phyloP scores from a whole-genome alignment of 2,888 invertebrate genomes.

The Synanthedon tipuliformis region DNA sequence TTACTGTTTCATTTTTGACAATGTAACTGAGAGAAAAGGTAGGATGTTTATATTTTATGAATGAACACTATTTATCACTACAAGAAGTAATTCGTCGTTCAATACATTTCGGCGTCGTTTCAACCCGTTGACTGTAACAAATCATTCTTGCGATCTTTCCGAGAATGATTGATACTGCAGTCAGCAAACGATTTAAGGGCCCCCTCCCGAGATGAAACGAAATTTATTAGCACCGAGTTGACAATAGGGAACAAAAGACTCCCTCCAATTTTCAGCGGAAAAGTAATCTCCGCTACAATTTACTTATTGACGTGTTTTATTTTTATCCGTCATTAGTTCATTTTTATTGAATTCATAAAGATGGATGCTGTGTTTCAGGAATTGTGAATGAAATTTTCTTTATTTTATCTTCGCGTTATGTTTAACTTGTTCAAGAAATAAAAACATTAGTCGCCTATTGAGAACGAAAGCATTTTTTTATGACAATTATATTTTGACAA shows the following conservation, averaged over 20 bases:
- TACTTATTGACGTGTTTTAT: slow-evolving; percentile 32
- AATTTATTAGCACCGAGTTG: slow-evolving; percentile 46
- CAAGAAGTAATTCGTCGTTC: slow-evolving; percentile 22
- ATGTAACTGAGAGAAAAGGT: not conserved
- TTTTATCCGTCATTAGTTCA: slow-evolving; percentile 16
- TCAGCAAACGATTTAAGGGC: slow-evolving; percentile 33
- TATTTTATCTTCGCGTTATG: too few species aligned
- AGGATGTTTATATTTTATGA: not conserved
- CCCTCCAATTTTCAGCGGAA: slow-evolving; percentile 17
- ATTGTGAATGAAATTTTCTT: too few species aligned
- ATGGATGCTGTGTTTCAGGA: not conserved
- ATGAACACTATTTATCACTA: not conserved
- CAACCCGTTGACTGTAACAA: slow-evolving; percentile 41
- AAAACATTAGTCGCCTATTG: too few species aligned
- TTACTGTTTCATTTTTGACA: not conserved
- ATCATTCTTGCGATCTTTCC: slow-evolving; percentile 39
- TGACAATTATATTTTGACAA: too few species aligned
- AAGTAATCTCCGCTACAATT: slow-evolving; percentile 33
- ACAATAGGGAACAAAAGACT: slow-evolving; percentile 39
- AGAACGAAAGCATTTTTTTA: too few species aligned
- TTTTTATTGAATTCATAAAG: slow-evolving; percentile 13
- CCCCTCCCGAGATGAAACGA: slow-evolving; percentile 32
- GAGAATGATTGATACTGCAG: slow-evolving; percentile 47
- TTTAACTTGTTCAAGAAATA: too few species aligned
- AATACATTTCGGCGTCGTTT: slow-evolving; percentile 23